These are phyloP conservation scores for Neolamprologus longior DNA, from an alignment of 2,113 vertebrate species.

Conservation along the genomic window DNA sequence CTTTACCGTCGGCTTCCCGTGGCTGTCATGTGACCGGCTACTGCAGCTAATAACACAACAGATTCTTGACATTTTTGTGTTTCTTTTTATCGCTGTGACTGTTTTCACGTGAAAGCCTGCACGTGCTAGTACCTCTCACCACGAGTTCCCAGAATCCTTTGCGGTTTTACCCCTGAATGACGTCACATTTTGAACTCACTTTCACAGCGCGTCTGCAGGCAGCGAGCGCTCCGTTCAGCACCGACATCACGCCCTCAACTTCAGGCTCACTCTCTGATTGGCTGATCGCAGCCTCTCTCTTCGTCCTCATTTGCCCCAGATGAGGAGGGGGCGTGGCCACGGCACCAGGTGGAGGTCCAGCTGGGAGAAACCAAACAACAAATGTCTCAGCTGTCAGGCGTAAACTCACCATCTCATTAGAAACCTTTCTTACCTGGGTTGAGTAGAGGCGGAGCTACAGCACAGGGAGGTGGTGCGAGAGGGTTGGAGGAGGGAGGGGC, in stretches of 20 bases:
- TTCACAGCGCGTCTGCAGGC: slow-evolving; percentile 69
- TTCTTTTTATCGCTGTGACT: neutral
- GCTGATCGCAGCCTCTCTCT: neutral
- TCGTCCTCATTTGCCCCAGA: neutral
- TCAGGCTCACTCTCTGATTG: slow-evolving; percentile 42
- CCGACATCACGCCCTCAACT: slow-evolving; percentile 63
- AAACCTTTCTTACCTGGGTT: neutral
- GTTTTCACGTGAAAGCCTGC: fast-evolving
- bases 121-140: fast-evolving
- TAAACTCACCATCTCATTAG: neutral
- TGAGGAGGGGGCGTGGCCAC: neutral
- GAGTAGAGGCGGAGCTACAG: slow-evolving; percentile 13
- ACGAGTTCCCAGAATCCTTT: neutral
- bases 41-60: fast-evolving
- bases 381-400: neutral
- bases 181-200: slow-evolving; percentile 54
- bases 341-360: neutral
- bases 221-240: slow-evolving; percentile 68
- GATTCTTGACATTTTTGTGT: fast-evolving
- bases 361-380: neutral
- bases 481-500: slow-evolving; percentile 37
- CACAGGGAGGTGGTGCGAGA: slow-evolving; percentile 53
- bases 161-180: neutral
- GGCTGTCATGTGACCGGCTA: no score
- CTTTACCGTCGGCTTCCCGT: no score